A percentile compares a stretch with the other conserved stretches of the same genome.
These are phyloP conservation scores for Aporrectodea caliginosa DNA, from an alignment of 1,140 invertebrate species.

Conservation along the genomic window DNA sequence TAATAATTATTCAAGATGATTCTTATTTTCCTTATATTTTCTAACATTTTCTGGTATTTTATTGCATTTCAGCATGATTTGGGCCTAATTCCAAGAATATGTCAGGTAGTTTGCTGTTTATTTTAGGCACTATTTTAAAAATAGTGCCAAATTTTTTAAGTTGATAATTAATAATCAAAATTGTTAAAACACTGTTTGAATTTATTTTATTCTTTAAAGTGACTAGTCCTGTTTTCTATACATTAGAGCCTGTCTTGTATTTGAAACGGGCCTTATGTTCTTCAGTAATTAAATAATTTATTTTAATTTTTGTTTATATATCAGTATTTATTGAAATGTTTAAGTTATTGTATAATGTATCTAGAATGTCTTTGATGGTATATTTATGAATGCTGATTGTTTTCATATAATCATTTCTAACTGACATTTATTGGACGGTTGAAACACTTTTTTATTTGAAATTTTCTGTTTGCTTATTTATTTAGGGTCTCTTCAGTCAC, in stretches of 20 bases:
- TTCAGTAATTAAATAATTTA: too few species aligned
- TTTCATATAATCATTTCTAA: neutral
- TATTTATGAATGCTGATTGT: neutral
- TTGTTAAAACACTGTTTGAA: too few species aligned
- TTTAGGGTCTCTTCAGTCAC: neutral
- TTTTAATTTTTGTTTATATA: neutral
- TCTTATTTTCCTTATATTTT: too few species aligned
- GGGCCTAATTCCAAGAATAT: neutral
- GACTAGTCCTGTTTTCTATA: too few species aligned
- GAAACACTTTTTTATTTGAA: neutral
- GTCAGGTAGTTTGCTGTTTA: neutral
- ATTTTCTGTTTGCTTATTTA: neutral
- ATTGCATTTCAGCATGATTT: neutral
- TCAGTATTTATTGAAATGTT: neutral
- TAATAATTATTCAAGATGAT: too few species aligned
- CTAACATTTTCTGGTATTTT: too few species aligned
- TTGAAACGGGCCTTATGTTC: too few species aligned
- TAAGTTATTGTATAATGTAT: neutral
- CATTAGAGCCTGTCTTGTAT: too few species aligned
- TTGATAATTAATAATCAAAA: too few species aligned
- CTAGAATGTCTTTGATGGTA: neutral
- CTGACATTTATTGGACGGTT: neutral
- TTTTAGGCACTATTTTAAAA: too few species aligned
- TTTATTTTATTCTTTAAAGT: too few species aligned
- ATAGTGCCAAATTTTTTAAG: too few species aligned